Base-by-base conservation (phyloP, 2,113 vertebrate genomes). In the Macroglossus sobrinus region DNA sequence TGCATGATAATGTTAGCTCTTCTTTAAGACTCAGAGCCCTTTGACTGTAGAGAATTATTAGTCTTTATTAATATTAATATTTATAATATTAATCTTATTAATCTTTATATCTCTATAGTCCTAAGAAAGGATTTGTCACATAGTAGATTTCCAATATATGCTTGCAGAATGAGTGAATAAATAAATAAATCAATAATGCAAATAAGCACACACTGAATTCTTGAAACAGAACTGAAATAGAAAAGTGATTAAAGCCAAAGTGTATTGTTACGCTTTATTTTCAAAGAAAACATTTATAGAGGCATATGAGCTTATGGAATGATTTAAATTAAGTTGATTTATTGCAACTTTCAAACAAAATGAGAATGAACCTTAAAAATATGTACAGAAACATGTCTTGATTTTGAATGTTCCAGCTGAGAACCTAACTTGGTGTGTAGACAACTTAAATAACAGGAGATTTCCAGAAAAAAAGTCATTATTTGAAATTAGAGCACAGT, bases 401-500 rank as follows among this genome's bases (percentile, higher is more conserved):
- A 97, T 97, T 96, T 95, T 97, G 90, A 98, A 63, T 96, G 69
- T 97, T 98, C 96, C 96, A 97, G 79, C 69, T 82, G 84, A 98
- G 97, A 96, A 98, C 28, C 95, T 90, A 84, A 95, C 53, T 98
- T 98, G 97, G 97, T 98, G 94, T 79, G 79, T 85, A 96, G 97
- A 98, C 96, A 98, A 98, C 89, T 96, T 97, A 98, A 99, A 98
- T 97, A 98, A 95, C 0, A 88, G 98, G 94, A 98, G 94, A 98
- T 96, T 98, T 97, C 88, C 97, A 99, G 98, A 98, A 96, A 98
- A 98, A 96, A 98, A 98, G 93, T 98, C 98, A 98, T 96, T 98
- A 98, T 98, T 99, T 98, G 97, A 98, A 98, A 84, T 96, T 93
- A 97, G 89, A 88, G 94, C 89, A 96, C 80, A 97, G 97, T 89